These are phyloP conservation scores for Drosophila leontia DNA, from an alignment of 1,140 invertebrate genomes.

Conservation along the genomic window DNA sequence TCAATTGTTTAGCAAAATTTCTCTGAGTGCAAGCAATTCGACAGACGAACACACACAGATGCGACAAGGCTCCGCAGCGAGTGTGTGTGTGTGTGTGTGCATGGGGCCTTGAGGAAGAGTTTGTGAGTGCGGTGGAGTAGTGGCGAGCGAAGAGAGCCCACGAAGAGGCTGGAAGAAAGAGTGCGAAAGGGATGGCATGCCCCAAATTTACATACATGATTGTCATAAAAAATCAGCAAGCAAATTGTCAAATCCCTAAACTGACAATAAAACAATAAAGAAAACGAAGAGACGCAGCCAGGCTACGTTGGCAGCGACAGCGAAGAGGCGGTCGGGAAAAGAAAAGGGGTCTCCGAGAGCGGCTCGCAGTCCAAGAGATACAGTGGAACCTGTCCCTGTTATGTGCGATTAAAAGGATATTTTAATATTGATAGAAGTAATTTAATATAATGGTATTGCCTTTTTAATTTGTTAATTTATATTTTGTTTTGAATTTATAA, in stretches of 20 bases:
- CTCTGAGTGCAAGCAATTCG: not conserved
- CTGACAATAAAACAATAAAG: slow-evolving; percentile 83
- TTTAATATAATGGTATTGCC: too few species aligned
- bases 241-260: slow-evolving; percentile 83
- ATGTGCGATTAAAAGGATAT: not conserved
- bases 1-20: not conserved
- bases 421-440: not conserved
- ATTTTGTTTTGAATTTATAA: not conserved
- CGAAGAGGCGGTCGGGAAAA: slow-evolving; percentile 8
- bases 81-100: slow-evolving; percentile 12
- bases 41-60: slow-evolving; percentile 25
- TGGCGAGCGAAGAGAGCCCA: slow-evolving; percentile 12
- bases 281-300: slow-evolving; percentile 62
- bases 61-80: slow-evolving; percentile 4
- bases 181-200: slow-evolving; percentile 25
- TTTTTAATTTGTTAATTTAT: not conserved
- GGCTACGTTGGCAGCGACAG: slow-evolving; percentile 15
- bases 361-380: not conserved
- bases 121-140: slow-evolving; percentile 32
- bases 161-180: slow-evolving; percentile 2
- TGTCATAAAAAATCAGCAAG: slow-evolving; percentile 83
- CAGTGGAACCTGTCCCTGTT: not conserved
- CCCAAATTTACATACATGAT: slow-evolving; percentile 79
- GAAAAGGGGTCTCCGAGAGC: not conserved
- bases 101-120: slow-evolving; percentile 73